These are phyloP conservation scores for Ciconia boyciana DNA, from an alignment of 2,113 vertebrate genomes.

Conservation along the genomic window DNA sequence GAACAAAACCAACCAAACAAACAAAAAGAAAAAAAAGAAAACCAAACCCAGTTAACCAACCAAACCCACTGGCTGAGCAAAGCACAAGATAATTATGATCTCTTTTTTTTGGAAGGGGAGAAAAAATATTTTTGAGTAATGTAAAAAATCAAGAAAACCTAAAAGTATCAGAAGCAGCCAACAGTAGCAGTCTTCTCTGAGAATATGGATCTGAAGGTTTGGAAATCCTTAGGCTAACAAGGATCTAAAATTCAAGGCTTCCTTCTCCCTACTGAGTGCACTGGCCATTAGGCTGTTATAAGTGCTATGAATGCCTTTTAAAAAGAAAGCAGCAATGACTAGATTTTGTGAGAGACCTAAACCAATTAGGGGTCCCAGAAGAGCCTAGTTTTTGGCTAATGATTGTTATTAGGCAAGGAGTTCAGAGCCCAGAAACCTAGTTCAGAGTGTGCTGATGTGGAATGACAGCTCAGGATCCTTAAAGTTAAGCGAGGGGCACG, in stretches of 20 bases:
- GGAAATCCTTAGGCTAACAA: neutral
- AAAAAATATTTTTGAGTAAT: neutral
- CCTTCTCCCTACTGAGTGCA: neutral
- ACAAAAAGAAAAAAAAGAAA: neutral
- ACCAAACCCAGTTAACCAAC: neutral
- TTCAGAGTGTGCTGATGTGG: neutral
- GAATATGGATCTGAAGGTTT: neutral
- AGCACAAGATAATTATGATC: neutral
- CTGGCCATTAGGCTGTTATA: neutral
- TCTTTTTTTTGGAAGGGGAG: neutral
- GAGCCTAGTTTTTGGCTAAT: neutral
- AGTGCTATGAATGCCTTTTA: neutral
- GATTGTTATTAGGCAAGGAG: neutral
- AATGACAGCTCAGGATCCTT: neutral
- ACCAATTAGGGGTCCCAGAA: neutral
- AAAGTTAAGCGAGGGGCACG: accelerated
- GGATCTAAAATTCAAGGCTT: neutral
- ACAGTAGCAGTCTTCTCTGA: neutral
- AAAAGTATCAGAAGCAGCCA: neutral
- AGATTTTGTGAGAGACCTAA: neutral
- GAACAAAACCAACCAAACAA: neutral
- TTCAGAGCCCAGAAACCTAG: neutral
- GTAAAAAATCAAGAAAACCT: neutral
- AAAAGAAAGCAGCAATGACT: neutral
- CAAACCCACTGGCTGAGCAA: neutral